Conservation (phyloP, 2,113 vertebrate genomes). For the Apus apus region DNA sequence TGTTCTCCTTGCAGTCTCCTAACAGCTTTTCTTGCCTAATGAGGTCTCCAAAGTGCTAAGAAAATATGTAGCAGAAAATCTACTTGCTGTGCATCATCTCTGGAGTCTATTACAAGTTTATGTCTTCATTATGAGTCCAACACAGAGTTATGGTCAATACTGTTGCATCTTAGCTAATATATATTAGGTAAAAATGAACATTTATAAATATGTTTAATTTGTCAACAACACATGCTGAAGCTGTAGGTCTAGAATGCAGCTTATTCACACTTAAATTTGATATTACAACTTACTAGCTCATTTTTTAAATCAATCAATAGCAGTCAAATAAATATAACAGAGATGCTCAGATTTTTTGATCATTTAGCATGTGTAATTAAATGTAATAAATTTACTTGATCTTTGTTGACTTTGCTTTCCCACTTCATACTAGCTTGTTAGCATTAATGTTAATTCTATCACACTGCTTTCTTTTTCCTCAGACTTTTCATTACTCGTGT, state of each 20-base stretch:
- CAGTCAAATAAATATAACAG: neutral
- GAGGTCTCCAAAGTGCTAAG: conserved; percentile 26
- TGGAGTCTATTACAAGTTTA: neutral
- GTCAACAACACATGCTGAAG: neutral
- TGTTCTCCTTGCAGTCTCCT: neutral
- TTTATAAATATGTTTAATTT: neutral
- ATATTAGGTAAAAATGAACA: neutral
- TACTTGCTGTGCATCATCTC: neutral
- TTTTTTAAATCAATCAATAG: neutral
- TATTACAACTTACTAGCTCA: neutral
- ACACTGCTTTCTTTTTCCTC: neutral
- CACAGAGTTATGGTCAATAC: neutral
- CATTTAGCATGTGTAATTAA: neutral
- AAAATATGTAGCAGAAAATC: conserved; percentile 3
- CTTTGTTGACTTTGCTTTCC: neutral
- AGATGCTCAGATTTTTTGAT: neutral
- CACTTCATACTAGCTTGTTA: neutral
- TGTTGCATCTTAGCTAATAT: neutral
- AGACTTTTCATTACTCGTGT: neutral
- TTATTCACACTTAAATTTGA: neutral
- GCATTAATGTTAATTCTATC: neutral
- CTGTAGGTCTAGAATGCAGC: neutral
- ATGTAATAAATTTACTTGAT: neutral
- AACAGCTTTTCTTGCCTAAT: conserved; percentile 40
- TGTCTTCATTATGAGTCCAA: neutral